Base-by-base conservation (phyloP, 2,797 vertebrate genomes). In the Manis crassicaudata region DNA sequence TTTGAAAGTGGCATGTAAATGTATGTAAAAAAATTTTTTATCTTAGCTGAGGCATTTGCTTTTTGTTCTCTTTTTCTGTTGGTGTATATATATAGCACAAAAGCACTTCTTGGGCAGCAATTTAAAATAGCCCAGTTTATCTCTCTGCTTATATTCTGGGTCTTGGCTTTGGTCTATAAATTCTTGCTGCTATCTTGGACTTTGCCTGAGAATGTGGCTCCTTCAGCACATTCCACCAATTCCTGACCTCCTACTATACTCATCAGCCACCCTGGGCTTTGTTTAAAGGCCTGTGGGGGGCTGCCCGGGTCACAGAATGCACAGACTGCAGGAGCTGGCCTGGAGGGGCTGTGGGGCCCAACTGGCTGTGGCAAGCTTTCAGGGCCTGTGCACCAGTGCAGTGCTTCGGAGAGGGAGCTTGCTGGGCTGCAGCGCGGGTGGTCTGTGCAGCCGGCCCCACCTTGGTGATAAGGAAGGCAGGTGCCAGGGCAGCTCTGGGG, bases 111-210 rank as follows among this genome's bases (percentile, higher is more conserved):
- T 72, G 89, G 88, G 92, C 16, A 58, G 67, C 73, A 68, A 82
- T 85, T 92, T 77, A 73, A 94, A 94, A 81, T 37, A 94, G 82
- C 60, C 68, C 86, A 37, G 43, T 65, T 84, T 83, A 67, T 90
- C 86, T 85, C 68, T 86, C 46, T 52, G 81, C 50, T 86, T 77
- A 35, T 90, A 46, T 93, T 72, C 79, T 50, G 16, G 58, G 72
- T 81, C 95, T 96, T 88, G 32, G 58, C 72, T 95, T 88, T 8
- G 29, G 83, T 84, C 84, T 96, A 63, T 93, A 82, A 83, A 96
- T 96, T 81, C 86, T 80, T 65, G 40, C 76, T 50, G 54, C 75
- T 88, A 11, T 88, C 86, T 97, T 76, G 60, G 92, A 67, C 91
- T 95, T 80, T 21, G 63, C 79, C 13, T 13, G 32, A 54, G 96